Base-by-base conservation (phyloP, 2,888 invertebrate genomes). In the Leucophenga maculata region DNA sequence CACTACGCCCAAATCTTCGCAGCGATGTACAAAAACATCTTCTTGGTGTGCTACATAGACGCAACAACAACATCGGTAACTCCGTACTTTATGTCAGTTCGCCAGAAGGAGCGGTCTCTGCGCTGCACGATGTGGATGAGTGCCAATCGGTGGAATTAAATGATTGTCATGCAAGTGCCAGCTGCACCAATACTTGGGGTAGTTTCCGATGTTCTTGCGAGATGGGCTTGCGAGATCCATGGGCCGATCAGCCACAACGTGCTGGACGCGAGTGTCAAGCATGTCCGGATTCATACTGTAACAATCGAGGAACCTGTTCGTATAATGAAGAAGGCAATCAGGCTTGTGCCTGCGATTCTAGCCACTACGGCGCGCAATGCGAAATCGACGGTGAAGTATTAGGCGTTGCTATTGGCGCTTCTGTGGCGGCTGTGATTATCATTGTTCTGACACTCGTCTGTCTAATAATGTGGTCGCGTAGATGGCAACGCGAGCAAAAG, bases 361-460 rank as follows among this genome's bases (percentile, higher is more conserved):
- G 82, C 16, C 96, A 95, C 88, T 97, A 96, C 87, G 97, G 97
- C 0, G 92, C 93, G 0, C 93, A 94, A 75, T 97, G 97, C 82
- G 96, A 97, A 87, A 93, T 97, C 67, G 97, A 97, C 86, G 97
- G 96, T 0, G 97, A 97, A 89, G 96, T 97, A 64, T 90, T 97
- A 20, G 96, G 95, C 0, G 97, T 97, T 26, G 96, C 97, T 0
- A 94, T 96, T 67, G 97, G 97, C 16, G 97, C 96, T 0, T 95
- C 95, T 0, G 92, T 97, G 0, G 94, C 95, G 0, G 97, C 97
- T 1, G 92, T 96, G 1, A 92, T 97, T 52, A 96, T 97, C 75
- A 97, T 97, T 74, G 93, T 95, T 0, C 89, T 96, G 67, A 97
- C 97, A 0, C 89, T 97, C 11, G 93, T 95, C 0, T 96, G 95